A percentile compares a stretch with the other conserved stretches of the same genome.
phyloP scores from a whole-genome alignment of 1,140 invertebrate species.

The Ruditapes philippinarum region DNA sequence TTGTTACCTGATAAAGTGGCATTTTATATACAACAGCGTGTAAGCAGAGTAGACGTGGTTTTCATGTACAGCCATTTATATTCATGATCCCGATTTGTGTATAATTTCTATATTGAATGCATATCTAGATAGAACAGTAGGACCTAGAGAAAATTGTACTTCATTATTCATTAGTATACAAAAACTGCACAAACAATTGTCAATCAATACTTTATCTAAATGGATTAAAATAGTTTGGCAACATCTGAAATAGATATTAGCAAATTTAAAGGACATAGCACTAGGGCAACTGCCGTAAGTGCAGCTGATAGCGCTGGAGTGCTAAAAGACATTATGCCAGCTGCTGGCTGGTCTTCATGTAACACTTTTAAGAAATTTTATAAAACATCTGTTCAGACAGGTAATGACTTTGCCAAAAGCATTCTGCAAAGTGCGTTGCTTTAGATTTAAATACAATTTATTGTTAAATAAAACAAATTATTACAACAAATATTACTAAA shows the following conservation, averaged over 20 bases:
- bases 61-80: background rate
- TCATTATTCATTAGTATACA: background rate
- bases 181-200: background rate
- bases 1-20: background rate
- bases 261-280: slow-evolving; percentile 17
- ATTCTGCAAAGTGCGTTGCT: background rate
- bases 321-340: too few relatives aligned
- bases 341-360: slow-evolving; percentile 13
- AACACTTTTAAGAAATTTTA: slow-evolving; percentile 14
- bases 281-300: background rate
- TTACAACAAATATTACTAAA: background rate
- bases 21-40: background rate
- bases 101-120: background rate
- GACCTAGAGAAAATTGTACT: background rate
- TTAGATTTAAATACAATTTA: too few relatives aligned
- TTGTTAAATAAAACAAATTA: too few relatives aligned
- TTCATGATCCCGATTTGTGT: background rate
- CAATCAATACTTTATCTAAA: background rate
- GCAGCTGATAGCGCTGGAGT: background rate
- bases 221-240: background rate
- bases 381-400: slow-evolving; percentile 19
- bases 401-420: too few relatives aligned
- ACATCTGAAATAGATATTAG: too few relatives aligned
- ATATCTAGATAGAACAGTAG: too few relatives aligned
- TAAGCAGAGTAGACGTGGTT: background rate